Conservation (phyloP, 2,797 vertebrate genomes). For the Argya squamiceps region DNA sequence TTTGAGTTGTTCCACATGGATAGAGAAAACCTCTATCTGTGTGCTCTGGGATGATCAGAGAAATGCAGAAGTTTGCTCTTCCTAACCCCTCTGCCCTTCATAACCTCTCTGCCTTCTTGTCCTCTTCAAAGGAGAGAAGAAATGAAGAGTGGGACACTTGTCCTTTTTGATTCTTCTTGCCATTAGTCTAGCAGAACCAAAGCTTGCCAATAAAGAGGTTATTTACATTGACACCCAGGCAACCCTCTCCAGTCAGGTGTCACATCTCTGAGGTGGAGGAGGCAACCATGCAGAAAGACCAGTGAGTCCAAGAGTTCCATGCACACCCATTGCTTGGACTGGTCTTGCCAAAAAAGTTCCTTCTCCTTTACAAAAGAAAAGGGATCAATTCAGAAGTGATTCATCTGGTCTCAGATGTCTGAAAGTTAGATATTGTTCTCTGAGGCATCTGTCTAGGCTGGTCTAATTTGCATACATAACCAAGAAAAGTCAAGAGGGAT, state of each 20-base stretch:
- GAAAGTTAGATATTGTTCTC: not conserved
- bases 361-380: not conserved
- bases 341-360: not conserved
- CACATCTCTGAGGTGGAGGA: rapidly evolving
- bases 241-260: not conserved
- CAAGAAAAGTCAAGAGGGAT: not conserved
- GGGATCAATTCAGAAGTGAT: not conserved
- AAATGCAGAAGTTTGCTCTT: not conserved
- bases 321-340: no score
- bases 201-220: not conserved
- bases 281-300: not conserved
- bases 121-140: not conserved
- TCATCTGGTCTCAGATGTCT: not conserved
- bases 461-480: rapidly evolving
- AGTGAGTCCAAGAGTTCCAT: not conserved
- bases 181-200: not conserved
- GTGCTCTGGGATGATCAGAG: not conserved
- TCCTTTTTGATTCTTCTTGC: not conserved
- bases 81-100: not conserved
- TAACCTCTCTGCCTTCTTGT: not conserved
- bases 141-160: not conserved
- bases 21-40: not conserved
- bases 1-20: not conserved
- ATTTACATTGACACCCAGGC: not conserved
- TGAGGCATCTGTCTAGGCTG: not conserved